These are phyloP conservation scores for Esperia sulphurella DNA, from an alignment of 2,888 invertebrate species.

Conservation along the genomic window DNA sequence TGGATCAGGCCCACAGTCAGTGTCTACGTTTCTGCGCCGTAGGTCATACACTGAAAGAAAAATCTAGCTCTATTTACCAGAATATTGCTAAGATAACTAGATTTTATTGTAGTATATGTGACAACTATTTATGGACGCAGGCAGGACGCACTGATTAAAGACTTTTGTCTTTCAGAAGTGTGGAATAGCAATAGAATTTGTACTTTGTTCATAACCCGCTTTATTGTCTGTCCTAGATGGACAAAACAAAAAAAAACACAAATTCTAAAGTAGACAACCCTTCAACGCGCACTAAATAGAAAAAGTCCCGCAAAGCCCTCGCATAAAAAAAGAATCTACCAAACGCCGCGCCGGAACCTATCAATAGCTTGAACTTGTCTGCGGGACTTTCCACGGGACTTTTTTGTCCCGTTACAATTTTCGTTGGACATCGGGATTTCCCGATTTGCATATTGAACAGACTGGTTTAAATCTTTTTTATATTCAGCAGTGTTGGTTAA, in stretches of 20 bases:
- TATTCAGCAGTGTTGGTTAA: constrained; percentile 39
- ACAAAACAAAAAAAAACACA: not conserved
- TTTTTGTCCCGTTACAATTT: constrained; percentile 17
- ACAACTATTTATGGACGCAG: no score
- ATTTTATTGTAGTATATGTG: no score
- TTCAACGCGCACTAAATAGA: constrained; percentile 9
- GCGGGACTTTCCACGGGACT: constrained; percentile 22
- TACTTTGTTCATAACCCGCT: no score
- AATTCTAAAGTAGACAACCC: constrained; percentile 26
- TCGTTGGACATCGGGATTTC: constrained; percentile 41
- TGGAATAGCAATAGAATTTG: no score
- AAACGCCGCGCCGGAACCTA: constrained; percentile 50
- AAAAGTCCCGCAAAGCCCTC: constrained; percentile 37
- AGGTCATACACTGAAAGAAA: no score
- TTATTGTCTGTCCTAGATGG: no score
- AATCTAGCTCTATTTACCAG: no score
- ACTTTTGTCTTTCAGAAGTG: no score
- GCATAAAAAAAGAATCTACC: constrained; percentile 46
- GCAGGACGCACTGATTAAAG: no score
- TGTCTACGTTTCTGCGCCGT: no score
- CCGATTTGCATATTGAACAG: constrained; percentile 68
- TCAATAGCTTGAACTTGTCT: constrained; percentile 62
- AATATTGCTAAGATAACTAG: no score
- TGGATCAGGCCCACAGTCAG: no score
- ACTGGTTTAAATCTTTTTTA: constrained; percentile 29